Evolutionary conservation across 2,888 invertebrate species (phyloP), one percentile per base, ranked within the genome.

Genomic region (Yponomeuta malinellus): DNA sequence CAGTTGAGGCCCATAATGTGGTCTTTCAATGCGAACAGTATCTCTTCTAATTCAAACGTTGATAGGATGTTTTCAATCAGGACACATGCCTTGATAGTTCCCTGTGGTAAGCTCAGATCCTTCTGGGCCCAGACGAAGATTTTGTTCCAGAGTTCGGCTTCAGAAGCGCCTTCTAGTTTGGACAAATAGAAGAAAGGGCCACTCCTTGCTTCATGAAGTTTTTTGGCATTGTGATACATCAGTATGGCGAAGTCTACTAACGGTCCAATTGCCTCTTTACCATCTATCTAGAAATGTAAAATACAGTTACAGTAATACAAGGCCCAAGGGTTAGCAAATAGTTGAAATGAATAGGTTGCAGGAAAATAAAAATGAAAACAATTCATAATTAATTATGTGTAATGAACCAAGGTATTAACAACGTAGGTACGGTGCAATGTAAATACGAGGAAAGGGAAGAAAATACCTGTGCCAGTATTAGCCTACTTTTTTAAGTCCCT

Each of bases 141-240:
- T 10, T 94, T 93, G 75, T 95, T 94, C 96, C 96, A 96, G 3
- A 96, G 83, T 73, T 85, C 82, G 0, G 95, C 95, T 81, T 96
- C 96, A 0, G 87, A 83, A 2, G 94, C 90, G 2, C 94, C 93
- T 83, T 96, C 95, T 59, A 96, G 74, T 74, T 95, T 96, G 0
- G 95, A 95, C n/a, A 96, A 84, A 78, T 96, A 96, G 81, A 95
- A 95, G 78, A 93, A 95, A 3, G 95, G 95, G 0, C 95, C 95
- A 74, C 93, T 91, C 73, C 92, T 92, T 0, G 90, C 87, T 73
- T 93, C 87, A 31, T 89, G 81, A 1, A 95, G 87, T 70, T 84
- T 88, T 71, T 83, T 82, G 0, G 93, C 95, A 81, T 93, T 94
- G 79, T 95, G 95, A 79, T 90, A 95, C 89, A 95, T 93, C 67